Evolutionary conservation across 2,797 vertebrate genomes (phyloP).

Genomic region (Telmatherina bonti): DNA sequence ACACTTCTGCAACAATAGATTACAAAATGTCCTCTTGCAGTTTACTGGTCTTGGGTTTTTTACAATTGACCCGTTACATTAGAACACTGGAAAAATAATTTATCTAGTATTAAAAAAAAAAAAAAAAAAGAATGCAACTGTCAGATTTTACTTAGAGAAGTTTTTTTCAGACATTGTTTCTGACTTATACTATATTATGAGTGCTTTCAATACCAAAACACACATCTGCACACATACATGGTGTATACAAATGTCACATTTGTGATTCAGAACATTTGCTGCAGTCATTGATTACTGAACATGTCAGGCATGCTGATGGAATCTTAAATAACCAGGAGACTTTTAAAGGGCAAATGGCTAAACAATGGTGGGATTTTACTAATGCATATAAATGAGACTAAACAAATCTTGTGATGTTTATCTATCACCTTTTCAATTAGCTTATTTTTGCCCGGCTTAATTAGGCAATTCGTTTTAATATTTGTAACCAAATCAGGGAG

Average conservation of each 20-base stretch:
- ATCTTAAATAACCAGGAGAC: conserved; percentile 33
- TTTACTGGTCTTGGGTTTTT: too few species aligned
- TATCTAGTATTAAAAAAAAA: too few species aligned
- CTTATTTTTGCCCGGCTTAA: not conserved
- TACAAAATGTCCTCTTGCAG: too few species aligned
- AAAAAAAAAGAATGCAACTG: too few species aligned
- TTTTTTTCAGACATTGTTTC: too few species aligned
- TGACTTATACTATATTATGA: too few species aligned
- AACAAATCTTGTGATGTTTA: conserved; percentile 16
- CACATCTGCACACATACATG: too few species aligned
- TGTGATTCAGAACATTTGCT: conserved; percentile 38
- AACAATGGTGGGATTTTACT: conserved; percentile 24
- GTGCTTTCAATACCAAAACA: too few species aligned
- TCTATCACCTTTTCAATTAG: not conserved
- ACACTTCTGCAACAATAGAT: too few species aligned
- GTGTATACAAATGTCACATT: not conserved
- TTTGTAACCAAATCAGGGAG: conserved; percentile 25
- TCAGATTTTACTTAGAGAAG: too few species aligned
- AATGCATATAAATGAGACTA: conserved; percentile 12
- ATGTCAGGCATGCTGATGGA: conserved; percentile 21
- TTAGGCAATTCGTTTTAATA: not conserved
- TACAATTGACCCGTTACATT: too few species aligned
- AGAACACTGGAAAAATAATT: too few species aligned
- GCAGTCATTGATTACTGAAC: conserved; percentile 39
- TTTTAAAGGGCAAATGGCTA: conserved; percentile 5